phyloP scores from a whole-genome alignment of 2,888 invertebrate genomes.

The Tachystola acroxantha region DNA sequence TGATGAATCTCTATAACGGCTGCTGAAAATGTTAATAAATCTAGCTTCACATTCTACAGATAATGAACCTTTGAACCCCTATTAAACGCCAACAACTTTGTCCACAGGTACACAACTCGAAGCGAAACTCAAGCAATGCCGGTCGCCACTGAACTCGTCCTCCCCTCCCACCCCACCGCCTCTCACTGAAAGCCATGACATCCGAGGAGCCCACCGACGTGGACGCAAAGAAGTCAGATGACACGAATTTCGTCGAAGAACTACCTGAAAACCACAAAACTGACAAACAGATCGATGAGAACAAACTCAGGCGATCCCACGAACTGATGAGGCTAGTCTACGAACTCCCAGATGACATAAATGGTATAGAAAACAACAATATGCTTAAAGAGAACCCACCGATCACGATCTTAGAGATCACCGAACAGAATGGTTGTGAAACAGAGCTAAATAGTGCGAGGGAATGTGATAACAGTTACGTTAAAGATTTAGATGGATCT shows the following conservation, averaged over 20 bases:
- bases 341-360: constrained; percentile 64
- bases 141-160: constrained; percentile 19
- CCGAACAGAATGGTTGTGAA: constrained; percentile 72
- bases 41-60: no score
- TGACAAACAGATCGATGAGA: constrained; percentile 38
- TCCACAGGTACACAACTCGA: constrained; percentile 16
- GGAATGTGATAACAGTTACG: constrained; percentile 51
- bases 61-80: no score
- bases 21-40: no score
- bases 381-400: constrained; percentile 71
- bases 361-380: constrained; percentile 54
- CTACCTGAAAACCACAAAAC: constrained; percentile 43
- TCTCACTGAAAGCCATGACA: constrained; percentile 56
- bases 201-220: constrained; percentile 68
- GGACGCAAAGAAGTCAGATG: constrained; percentile 51
- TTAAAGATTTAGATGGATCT: constrained; percentile 41
- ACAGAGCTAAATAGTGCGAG: constrained; percentile 41
- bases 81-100: constrained; percentile 14
- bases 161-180: constrained; percentile 21
- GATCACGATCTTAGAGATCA: constrained; percentile 65
- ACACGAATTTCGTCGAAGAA: constrained; percentile 46
- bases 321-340: constrained; percentile 71
- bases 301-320: constrained; percentile 41
- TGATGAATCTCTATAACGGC: no score
- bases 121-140: constrained; percentile 41